phyloP scores from a whole-genome alignment of 2,888 invertebrate species.

The Noctua pronuba region DNA sequence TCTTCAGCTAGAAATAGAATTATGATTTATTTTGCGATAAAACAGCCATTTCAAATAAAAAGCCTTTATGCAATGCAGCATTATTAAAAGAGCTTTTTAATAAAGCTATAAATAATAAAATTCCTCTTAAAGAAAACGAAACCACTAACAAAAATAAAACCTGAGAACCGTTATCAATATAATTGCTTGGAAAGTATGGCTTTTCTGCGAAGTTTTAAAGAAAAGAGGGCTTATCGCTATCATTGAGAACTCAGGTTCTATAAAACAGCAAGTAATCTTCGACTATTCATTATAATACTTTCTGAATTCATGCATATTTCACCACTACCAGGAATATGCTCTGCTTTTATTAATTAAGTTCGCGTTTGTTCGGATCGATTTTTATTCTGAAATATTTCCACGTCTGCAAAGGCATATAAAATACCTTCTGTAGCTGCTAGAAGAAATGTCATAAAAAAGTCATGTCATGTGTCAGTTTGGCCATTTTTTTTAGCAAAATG shows the following conservation, averaged over 20 bases:
- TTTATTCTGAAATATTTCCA: conserved; percentile 7
- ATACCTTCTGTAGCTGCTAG: neutral
- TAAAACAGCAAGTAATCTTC: conserved; percentile 65
- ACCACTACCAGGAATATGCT: conserved; percentile 47
- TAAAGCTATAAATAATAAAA: neutral
- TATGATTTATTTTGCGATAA: neutral
- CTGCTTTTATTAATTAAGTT: conserved; percentile 57
- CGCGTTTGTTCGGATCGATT: conserved; percentile 34
- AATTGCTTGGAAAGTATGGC: neutral
- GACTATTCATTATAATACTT: conserved; percentile 72
- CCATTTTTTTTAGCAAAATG: neutral
- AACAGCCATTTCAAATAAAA: neutral
- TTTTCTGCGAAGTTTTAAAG: neutral
- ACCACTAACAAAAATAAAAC: neutral
- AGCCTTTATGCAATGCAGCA: neutral
- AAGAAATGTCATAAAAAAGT: neutral
- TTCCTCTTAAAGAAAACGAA: neutral
- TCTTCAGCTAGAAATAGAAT: neutral
- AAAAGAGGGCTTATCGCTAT: conserved; percentile 35
- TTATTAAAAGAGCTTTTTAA: neutral
- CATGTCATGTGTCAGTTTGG: neutral
- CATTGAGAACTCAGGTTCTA: conserved; percentile 36
- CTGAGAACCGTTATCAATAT: neutral
- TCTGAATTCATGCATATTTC: conserved; percentile 71
- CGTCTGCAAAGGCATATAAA: neutral